These are phyloP conservation scores for Climacteris rufus DNA, from an alignment of 2,113 vertebrate species.

Conservation along the genomic window DNA sequence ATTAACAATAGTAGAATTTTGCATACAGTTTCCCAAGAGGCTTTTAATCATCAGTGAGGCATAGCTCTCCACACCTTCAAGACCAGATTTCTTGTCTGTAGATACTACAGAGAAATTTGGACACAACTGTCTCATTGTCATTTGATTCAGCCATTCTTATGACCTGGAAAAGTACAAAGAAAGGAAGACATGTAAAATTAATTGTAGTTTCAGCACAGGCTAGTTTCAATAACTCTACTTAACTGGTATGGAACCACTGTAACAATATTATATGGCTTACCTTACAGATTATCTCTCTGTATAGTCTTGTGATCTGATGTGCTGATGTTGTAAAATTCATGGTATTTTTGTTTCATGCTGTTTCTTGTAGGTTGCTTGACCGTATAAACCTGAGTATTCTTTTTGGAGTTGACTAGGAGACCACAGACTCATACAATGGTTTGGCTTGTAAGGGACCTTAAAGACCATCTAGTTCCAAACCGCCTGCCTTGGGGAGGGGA, in stretches of 20 bases:
- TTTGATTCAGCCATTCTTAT: not conserved
- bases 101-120: not conserved
- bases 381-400: rapidly evolving
- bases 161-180: not conserved
- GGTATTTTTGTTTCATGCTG: not conserved
- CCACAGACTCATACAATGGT: not conserved
- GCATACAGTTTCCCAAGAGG: not conserved
- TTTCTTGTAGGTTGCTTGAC: not conserved
- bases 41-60: not conserved
- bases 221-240: not conserved
- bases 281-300: not conserved
- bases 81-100: not conserved
- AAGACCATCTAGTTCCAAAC: not conserved
- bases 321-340: not conserved
- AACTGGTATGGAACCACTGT: not conserved
- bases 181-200: not conserved
- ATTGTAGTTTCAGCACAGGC: not conserved
- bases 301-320: not conserved
- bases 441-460: not conserved
- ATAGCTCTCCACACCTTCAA: not conserved
- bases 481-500: too few species aligned
- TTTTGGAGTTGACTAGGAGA: not conserved
- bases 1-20: not conserved
- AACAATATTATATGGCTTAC: not conserved
- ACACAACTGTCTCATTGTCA: not conserved